phyloP scores from a whole-genome alignment of 2,888 invertebrate genomes.

The Alentia gelatinosa region DNA sequence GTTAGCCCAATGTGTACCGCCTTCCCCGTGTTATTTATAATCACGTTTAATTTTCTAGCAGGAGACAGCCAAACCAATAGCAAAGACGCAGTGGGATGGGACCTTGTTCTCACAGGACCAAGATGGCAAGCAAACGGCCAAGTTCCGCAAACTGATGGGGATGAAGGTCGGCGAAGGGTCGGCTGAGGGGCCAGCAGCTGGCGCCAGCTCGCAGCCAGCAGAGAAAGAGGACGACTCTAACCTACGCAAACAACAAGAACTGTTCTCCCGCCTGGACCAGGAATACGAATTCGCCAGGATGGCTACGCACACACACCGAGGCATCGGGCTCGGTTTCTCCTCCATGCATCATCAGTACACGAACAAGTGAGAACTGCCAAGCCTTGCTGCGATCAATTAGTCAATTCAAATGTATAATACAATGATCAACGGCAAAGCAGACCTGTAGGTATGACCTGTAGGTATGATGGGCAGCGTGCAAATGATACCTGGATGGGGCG shows the following conservation, averaged over 20 bases:
- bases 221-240: slow-evolving; percentile 69
- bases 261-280: slow-evolving; percentile 95
- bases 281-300: slow-evolving; percentile 98
- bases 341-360: slow-evolving; percentile 65
- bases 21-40: too few relatives aligned
- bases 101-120: slow-evolving; percentile 94
- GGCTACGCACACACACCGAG: slow-evolving; percentile 96
- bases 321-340: slow-evolving; percentile 82
- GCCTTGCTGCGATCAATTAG: background rate
- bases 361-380: background rate
- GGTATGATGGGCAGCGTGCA: background rate
- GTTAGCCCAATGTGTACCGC: too few relatives aligned
- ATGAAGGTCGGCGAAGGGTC: slow-evolving; percentile 63
- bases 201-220: slow-evolving; percentile 41
- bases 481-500: background rate
- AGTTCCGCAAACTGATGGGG: slow-evolving; percentile 98
- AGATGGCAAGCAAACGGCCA: slow-evolving; percentile 94
- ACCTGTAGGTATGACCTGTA: background rate
- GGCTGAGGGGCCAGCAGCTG: slow-evolving; percentile 63
- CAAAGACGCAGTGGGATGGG: slow-evolving; percentile 71
- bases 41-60: background rate
- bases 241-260: slow-evolving; percentile 83
- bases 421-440: background rate
- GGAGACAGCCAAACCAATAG: slow-evolving; percentile 14
- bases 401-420: background rate